Conservation (phyloP, 1,140 invertebrate species). For the Achroia grisella region DNA sequence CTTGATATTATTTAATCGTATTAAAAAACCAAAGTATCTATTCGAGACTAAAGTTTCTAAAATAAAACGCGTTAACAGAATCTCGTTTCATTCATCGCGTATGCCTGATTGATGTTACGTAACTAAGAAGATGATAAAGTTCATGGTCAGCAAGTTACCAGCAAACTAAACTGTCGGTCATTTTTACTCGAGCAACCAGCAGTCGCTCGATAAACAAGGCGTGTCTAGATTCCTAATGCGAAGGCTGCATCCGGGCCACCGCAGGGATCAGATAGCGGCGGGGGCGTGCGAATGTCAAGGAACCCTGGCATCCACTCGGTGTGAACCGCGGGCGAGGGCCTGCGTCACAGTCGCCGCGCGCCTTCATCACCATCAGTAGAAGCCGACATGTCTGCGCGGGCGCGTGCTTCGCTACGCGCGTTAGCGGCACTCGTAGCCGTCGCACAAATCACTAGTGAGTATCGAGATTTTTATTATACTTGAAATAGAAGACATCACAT, state of each 20-base stretch:
- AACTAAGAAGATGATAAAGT: conserved; percentile 41
- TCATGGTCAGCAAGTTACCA: conserved; percentile 33
- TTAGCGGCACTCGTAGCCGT: conserved; percentile 17
- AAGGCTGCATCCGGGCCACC: conserved; percentile 65
- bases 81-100: conserved; percentile 22
- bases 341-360: conserved; percentile 18
- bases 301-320: conserved; percentile 29
- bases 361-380: conserved; percentile 44
- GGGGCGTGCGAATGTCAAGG: conserved; percentile 68
- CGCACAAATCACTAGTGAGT: conserved; percentile 35
- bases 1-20: no score
- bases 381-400: conserved; percentile 58
- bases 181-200: conserved; percentile 29
- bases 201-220: conserved; percentile 40
- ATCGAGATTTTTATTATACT: neutral
- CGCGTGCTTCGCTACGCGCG: conserved; percentile 46
- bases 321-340: conserved; percentile 4
- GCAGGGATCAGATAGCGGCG: conserved; percentile 54
- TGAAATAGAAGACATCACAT: neutral
- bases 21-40: no score
- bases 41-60: no score
- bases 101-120: conserved; percentile 36
- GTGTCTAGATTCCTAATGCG: conserved; percentile 61
- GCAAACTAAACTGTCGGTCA: conserved; percentile 17
- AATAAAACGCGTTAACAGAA: no score